Conservation (phyloP, 53 echinoderm and acorn worm species). For the Astropecten irregularis region DNA sequence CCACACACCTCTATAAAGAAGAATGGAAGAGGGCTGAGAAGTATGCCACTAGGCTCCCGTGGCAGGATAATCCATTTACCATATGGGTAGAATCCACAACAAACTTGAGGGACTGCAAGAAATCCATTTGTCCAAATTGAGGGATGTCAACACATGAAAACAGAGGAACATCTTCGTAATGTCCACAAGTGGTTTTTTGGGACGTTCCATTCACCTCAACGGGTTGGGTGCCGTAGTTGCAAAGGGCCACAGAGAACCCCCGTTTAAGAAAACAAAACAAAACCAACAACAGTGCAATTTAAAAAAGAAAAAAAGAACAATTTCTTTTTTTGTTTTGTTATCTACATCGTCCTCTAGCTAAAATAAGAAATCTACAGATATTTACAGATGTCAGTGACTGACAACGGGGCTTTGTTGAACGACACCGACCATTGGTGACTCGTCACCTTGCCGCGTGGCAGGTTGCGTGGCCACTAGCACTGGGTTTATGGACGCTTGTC, state of each 20-base stretch:
- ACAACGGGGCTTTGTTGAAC: slow-evolving; percentile 98
- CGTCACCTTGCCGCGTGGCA: slow-evolving; percentile 71
- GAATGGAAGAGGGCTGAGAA: neutral
- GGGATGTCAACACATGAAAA: too few relatives aligned
- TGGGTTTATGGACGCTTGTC: slow-evolving; percentile 69
- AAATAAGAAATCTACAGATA: slow-evolving; percentile 47
- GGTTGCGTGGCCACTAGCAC: slow-evolving; percentile 75
- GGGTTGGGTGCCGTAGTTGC: neutral
- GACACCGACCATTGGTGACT: slow-evolving; percentile 98
- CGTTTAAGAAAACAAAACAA: too few relatives aligned
- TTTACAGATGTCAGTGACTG: slow-evolving; percentile 84
- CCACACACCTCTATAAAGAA: neutral
- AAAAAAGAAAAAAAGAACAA: slow-evolving; percentile 2
- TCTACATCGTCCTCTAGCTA: slow-evolving; percentile 51
- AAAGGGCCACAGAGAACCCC: neutral
- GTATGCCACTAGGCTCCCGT: neutral
- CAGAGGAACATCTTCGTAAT: neutral
- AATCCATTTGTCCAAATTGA: too few relatives aligned
- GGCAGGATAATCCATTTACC: neutral
- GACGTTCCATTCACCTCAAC: neutral
- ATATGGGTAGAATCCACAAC: too few relatives aligned
- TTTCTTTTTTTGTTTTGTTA: slow-evolving; percentile 9
- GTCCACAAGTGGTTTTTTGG: neutral
- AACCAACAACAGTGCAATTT: slow-evolving; percentile 24
- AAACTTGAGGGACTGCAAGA: too few relatives aligned